Evolutionary conservation across 2,113 vertebrate species (phyloP).

Genomic region (Chitala chitala): DNA sequence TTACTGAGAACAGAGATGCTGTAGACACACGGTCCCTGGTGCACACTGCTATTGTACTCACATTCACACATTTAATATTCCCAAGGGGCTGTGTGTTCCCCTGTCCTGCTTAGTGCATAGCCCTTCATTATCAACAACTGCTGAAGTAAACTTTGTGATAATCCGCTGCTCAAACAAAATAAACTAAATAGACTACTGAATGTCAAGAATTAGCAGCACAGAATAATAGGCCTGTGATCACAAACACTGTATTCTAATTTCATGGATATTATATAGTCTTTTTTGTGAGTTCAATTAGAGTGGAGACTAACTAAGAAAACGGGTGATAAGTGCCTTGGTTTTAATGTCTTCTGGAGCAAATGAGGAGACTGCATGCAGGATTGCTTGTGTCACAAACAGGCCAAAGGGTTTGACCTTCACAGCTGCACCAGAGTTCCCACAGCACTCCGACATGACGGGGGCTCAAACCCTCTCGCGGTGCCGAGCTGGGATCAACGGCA

Average conservation of each 20-base stretch:
- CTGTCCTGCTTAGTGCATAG: not conserved
- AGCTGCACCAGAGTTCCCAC: not conserved
- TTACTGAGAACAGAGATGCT: not conserved
- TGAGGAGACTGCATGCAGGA: no score
- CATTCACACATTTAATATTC: conserved; percentile 10
- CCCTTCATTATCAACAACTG: not conserved
- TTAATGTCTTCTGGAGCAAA: no score
- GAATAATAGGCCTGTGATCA: not conserved
- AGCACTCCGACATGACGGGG: not conserved
- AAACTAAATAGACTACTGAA: not conserved
- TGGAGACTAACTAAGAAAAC: no score
- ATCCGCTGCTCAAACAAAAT: not conserved
- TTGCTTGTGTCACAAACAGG: no score
- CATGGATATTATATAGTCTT: no score
- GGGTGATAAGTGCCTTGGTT: no score
- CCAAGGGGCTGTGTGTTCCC: not conserved
- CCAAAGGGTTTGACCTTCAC: conserved; percentile 1
- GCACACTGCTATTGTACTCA: not conserved
- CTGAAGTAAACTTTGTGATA: not conserved
- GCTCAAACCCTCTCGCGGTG: not conserved
- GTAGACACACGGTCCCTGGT: not conserved
- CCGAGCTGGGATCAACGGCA: not conserved
- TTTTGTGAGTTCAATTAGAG: no score
- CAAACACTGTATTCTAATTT: no score
- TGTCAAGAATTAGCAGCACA: not conserved